Percentiles rank a stretch among this genome's conserved stretches.
These are phyloP conservation scores for Lamellibrachia satsuma DNA, from an alignment of 2,888 invertebrate species.

Conservation along the genomic window DNA sequence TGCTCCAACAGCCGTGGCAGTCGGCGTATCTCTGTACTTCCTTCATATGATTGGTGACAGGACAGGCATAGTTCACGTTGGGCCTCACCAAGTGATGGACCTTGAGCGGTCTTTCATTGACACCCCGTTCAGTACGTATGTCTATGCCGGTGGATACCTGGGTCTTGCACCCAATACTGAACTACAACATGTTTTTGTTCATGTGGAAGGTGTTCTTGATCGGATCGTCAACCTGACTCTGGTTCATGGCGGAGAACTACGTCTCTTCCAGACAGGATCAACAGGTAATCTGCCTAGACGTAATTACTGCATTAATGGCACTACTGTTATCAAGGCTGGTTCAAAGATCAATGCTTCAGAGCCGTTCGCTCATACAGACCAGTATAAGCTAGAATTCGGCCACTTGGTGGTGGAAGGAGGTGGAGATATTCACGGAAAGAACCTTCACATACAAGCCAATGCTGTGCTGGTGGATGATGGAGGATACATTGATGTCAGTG, in stretches of 20 bases:
- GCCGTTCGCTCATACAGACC: conserved; percentile 48
- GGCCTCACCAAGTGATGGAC: conserved; percentile 51
- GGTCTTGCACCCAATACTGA: conserved; percentile 54
- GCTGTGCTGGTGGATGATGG: conserved; percentile 52
- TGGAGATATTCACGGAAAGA: conserved; percentile 48
- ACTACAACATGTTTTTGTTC: conserved; percentile 49
- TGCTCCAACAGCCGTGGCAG: conserved; percentile 41
- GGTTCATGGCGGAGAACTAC: conserved; percentile 47
- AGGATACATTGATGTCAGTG: conserved; percentile 47
- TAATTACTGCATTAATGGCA: conserved; percentile 47
- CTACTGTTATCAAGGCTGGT: conserved; percentile 49
- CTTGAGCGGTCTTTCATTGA: conserved; percentile 48
- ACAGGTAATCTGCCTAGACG: conserved; percentile 44
- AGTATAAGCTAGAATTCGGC: conserved; percentile 45
- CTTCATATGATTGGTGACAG: conserved; percentile 55
- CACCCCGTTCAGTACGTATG: conserved; percentile 52
- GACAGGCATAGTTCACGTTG: conserved; percentile 50
- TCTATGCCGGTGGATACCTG: conserved; percentile 51
- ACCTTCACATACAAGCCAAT: conserved; percentile 45
- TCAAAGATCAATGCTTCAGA: conserved; percentile 48
- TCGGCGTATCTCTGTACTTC: conserved; percentile 46
- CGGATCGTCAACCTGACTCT: conserved; percentile 52
- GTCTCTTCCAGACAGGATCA: conserved; percentile 49
- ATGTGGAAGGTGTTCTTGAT: conserved; percentile 50
- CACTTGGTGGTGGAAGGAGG: conserved; percentile 50